These are phyloP conservation scores for Platypus cylindrus DNA, from an alignment of 2,888 invertebrate genomes.

Conservation along the genomic window DNA sequence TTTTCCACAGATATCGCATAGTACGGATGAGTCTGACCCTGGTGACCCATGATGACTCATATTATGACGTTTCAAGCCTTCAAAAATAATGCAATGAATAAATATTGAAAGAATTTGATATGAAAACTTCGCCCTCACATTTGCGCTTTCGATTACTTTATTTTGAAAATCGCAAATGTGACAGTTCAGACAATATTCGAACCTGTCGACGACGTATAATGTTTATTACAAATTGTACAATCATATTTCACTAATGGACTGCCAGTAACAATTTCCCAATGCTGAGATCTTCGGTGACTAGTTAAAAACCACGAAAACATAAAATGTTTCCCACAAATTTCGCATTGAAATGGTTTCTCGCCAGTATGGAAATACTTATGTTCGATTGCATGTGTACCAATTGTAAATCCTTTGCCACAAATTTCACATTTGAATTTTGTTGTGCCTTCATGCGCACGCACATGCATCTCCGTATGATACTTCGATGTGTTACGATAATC, in stretches of 20 bases:
- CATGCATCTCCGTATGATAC: slow-evolving; percentile 32
- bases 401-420: slow-evolving; percentile 37
- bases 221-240: slow-evolving; percentile 31
- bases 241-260: slow-evolving; percentile 35
- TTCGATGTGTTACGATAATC: slow-evolving; percentile 27
- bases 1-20: slow-evolving; percentile 47
- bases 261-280: slow-evolving; percentile 35
- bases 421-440: slow-evolving; percentile 36
- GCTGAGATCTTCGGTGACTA: slow-evolving; percentile 38
- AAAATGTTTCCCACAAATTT: slow-evolving; percentile 43
- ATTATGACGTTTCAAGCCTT: slow-evolving; percentile 26
- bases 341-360: slow-evolving; percentile 38
- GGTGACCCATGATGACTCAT: slow-evolving; percentile 36
- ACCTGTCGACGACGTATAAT: slow-evolving; percentile 29
- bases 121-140: no score
- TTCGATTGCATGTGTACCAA: slow-evolving; percentile 39
- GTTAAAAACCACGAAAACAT: slow-evolving; percentile 41
- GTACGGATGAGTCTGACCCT: slow-evolving; percentile 26
- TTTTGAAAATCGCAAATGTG: no score
- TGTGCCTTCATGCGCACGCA: slow-evolving; percentile 35
- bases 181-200: no score
- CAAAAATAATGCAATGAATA: no score
- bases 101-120: no score
- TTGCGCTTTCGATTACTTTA: no score
- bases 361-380: slow-evolving; percentile 39